These are phyloP conservation scores for Tangara arthus DNA, from an alignment of 2,797 vertebrate species.

Conservation along the genomic window DNA sequence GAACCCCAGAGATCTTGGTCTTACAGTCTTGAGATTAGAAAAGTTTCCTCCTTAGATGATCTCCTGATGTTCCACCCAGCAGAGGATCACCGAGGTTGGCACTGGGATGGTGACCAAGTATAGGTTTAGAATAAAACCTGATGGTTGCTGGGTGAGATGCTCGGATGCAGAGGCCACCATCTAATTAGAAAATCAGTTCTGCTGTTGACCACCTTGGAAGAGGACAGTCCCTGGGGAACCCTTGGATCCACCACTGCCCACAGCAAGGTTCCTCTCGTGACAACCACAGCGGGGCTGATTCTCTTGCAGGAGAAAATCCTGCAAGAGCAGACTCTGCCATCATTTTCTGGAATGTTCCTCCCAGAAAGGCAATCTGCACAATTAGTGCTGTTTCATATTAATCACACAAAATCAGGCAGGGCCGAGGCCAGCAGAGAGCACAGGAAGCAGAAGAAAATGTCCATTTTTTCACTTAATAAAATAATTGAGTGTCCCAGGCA, in stretches of 20 bases:
- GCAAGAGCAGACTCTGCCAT: not conserved
- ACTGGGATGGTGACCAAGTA: not conserved
- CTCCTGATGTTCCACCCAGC: not conserved
- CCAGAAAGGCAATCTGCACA: slow-evolving; percentile 1
- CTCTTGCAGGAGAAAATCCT: not conserved
- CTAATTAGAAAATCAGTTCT: not conserved
- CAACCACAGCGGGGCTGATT: accelerated
- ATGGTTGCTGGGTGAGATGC: not conserved
- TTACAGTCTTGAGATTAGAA: not conserved
- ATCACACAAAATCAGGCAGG: not conserved
- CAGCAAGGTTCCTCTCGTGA: not conserved
- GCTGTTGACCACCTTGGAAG: not conserved
- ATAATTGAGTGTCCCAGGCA: not conserved
- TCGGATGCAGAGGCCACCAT: not conserved
- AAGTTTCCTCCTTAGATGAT: not conserved
- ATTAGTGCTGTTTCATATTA: not conserved
- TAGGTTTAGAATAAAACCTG: too few relatives aligned
- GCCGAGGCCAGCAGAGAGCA: not conserved
- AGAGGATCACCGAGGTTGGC: not conserved
- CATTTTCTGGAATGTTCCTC: not conserved
- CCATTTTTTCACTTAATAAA: not conserved
- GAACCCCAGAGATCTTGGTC: too few relatives aligned
- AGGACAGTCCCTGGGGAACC: not conserved
- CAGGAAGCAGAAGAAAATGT: slow-evolving; percentile 12
- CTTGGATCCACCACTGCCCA: accelerated